Conservation (phyloP, 92 coral and sea anemone species). For the Porites divaricata region DNA sequence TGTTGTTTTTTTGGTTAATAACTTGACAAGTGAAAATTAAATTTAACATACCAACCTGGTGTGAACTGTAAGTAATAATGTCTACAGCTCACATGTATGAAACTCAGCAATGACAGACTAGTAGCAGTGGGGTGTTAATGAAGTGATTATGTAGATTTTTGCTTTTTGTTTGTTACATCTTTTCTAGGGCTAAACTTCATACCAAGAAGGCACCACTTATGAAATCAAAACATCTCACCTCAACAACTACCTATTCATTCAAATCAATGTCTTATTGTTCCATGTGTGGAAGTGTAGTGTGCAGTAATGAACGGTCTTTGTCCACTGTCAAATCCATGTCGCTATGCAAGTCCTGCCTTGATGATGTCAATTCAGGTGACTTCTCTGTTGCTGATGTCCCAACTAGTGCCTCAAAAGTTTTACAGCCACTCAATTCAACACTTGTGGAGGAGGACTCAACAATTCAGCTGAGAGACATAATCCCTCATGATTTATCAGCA, state of each 20-base stretch:
- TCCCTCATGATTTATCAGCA: conserved; percentile 42
- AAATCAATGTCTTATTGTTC: conserved; percentile 46
- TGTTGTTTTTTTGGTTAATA: too few species aligned
- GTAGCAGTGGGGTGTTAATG: background rate
- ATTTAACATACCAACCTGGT: too few species aligned
- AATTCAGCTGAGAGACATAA: conserved; percentile 27
- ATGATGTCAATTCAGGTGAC: conserved; percentile 9
- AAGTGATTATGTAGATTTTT: background rate
- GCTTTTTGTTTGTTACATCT: background rate
- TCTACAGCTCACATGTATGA: too few species aligned
- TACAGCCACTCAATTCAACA: conserved; percentile 46
- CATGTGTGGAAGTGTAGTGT: background rate
- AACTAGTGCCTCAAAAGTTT: conserved; percentile 1
- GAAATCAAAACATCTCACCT: conserved; percentile 14
- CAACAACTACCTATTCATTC: conserved; percentile 29
- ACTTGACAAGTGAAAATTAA: too few species aligned
- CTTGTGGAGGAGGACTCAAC: conserved; percentile 14
- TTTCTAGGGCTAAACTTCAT: background rate
- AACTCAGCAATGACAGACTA: too few species aligned
- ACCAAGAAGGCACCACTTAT: background rate
- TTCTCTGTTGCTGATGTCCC: background rate
- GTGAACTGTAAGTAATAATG: too few species aligned
- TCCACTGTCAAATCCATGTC: conserved; percentile 45
- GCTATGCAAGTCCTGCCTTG: conserved; percentile 20
- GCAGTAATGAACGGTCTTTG: conserved; percentile 3